phyloP scores from a whole-genome alignment of 2,113 vertebrate genomes.

The Pedionomus torquatus region DNA sequence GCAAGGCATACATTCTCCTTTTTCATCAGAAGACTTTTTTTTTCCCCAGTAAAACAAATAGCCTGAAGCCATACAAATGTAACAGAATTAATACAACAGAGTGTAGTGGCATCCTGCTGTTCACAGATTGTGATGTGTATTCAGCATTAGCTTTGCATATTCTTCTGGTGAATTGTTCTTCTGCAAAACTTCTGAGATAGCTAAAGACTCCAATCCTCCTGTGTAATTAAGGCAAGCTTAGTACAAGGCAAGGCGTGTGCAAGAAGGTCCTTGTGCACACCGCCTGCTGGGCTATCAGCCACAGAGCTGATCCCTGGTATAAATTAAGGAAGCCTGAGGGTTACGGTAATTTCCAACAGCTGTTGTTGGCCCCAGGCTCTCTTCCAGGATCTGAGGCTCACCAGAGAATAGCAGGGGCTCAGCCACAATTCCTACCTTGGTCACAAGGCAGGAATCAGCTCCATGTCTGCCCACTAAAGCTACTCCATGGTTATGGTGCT shows the following conservation, averaged over 20 bases:
- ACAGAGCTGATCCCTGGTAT: not conserved
- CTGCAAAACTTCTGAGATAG: not conserved
- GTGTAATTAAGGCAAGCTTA: not conserved
- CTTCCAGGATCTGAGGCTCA: not conserved
- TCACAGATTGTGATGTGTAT: not conserved
- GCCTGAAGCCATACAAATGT: not conserved
- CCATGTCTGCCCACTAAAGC: not conserved
- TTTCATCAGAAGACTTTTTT: not conserved
- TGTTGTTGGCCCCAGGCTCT: not conserved
- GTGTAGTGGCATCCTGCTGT: not conserved
- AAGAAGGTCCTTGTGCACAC: not conserved
- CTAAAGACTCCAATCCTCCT: not conserved
- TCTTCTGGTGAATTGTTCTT: not conserved
- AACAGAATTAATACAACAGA: not conserved
- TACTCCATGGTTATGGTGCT: not conserved
- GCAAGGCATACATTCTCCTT: not conserved
- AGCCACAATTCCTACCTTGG: not conserved
- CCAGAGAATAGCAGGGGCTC: not conserved
- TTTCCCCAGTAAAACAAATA: not conserved
- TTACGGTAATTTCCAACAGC: constrained; percentile 24
- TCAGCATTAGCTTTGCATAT: not conserved
- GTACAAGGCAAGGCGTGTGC: not conserved
- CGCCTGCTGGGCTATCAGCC: not conserved
- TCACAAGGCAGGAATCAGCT: not conserved
- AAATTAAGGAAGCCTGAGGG: constrained; percentile 6